Base-by-base conservation (phyloP, 1,140 invertebrate genomes). In the Helicorthomorpha holstii region DNA sequence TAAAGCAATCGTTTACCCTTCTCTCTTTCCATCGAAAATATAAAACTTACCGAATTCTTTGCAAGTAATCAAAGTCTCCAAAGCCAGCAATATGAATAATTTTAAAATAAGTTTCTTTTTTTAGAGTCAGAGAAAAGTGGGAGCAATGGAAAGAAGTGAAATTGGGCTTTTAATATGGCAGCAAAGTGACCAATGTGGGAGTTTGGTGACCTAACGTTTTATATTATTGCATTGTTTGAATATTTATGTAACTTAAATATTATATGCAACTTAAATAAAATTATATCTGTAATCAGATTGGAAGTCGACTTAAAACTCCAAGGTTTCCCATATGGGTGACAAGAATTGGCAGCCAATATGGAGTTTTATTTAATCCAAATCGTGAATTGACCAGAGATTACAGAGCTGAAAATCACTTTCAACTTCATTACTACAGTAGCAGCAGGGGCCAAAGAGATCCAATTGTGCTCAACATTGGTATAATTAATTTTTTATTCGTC, bases 271-370 rank as follows among this genome's bases (percentile, higher is more conserved):
- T n/a, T n/a, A n/a, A n/a, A n/a, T n/a, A 69, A 69, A 12, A 38
- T 25, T 24, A 21, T 49, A 49, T 53, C 34, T 51, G 52, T 49
- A 72, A 67, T 52, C 69, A 77, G 54, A 79, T 83, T 3, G 84
- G 84, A 14, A 86, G 83, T 1, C 74, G 85, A 24, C 64, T 88
- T 43, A 87, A 87, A 63, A 89, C 85, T 2, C 85, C 85, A 21
- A 81, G 77, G 60, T 67, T 79, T 29, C 85, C 85, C 3, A 80
- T 88, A 59, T 88, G 85, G 85, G 57, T 84, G 3, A 80, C 82
- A 1, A 73, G 75, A 47, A 80, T 81, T 53, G 74, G 77, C 1
- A 80, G 80, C 0, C 79, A 83, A 59, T 83, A 76, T 56, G 84
- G 83, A 1, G 71, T 87, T 1, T 66, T 87, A 1, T 87, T 85